Percentiles rank a stretch among this genome's conserved stretches.
Evolutionary conservation across 2,888 invertebrate genomes (phyloP).

Genomic region (Phrixothrix hirtus): DNA sequence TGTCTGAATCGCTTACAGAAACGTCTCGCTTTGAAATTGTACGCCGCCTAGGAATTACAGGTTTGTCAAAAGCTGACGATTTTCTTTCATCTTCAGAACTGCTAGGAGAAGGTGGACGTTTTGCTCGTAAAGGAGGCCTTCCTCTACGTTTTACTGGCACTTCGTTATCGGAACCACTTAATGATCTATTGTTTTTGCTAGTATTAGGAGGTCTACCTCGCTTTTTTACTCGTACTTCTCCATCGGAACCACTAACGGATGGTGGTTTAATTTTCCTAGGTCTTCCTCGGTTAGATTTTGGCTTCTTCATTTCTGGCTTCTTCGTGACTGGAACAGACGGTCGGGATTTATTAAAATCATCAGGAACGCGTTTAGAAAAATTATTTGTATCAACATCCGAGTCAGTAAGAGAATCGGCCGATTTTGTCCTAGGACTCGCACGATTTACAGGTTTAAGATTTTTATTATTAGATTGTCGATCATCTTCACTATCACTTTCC

Average conservation of each 20-base stretch:
- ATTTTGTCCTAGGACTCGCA: slow-evolving; percentile 51
- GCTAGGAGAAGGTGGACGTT: slow-evolving; percentile 44
- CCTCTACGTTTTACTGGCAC: slow-evolving; percentile 36
- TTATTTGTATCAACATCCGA: slow-evolving; percentile 43
- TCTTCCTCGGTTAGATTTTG: slow-evolving; percentile 53
- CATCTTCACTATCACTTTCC: slow-evolving; percentile 49
- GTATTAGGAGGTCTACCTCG: slow-evolving; percentile 42
- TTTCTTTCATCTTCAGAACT: slow-evolving; percentile 53
- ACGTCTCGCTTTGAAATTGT: slow-evolving; percentile 41
- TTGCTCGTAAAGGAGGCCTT: slow-evolving; percentile 40
- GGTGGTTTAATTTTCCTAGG: slow-evolving; percentile 55
- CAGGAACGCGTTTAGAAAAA: slow-evolving; percentile 2
- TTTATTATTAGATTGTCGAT: slow-evolving; percentile 42
- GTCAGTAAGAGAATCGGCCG: slow-evolving; percentile 49
- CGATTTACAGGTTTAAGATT: slow-evolving; percentile 47
- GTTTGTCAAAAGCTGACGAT: slow-evolving; percentile 41
- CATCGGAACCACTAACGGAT: slow-evolving; percentile 51
- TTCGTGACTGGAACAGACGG: slow-evolving; percentile 16
- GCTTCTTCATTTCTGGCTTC: slow-evolving; percentile 34
- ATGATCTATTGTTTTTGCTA: slow-evolving; percentile 36
- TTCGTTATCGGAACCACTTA: slow-evolving; percentile 47
- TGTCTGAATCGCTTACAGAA: slow-evolving; percentile 39
- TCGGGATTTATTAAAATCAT: slow-evolving; percentile 20
- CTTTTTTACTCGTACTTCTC: slow-evolving; percentile 47
- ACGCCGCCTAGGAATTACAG: slow-evolving; percentile 41